Percentiles rank a stretch among this genome's conserved stretches.
Evolutionary conservation across 37 sponge, comb jelly and placozoan genomes (phyloP).

Genomic region (Petrosia ficiformis): DNA sequence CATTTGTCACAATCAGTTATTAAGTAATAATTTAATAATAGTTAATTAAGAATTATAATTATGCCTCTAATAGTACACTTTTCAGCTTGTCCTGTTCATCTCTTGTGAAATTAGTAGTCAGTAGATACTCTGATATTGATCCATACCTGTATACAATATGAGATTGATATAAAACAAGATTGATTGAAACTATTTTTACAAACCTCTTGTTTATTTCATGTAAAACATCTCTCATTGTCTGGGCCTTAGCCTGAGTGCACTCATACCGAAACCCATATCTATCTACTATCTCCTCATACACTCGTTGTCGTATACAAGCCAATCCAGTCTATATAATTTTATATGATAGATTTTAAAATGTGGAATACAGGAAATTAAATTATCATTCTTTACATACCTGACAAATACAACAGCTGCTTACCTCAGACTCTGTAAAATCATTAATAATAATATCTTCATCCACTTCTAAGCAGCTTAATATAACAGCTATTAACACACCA

Average conservation of each 20-base stretch:
- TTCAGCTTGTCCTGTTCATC: constrained; percentile 69
- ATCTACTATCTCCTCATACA: constrained; percentile 60
- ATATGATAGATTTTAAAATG: background rate
- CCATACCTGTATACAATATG: constrained; percentile 57
- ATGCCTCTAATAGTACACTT: constrained; percentile 29
- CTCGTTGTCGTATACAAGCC: constrained; percentile 56
- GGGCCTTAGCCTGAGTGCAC: constrained; percentile 59
- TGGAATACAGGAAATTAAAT: background rate
- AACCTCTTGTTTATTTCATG: constrained; percentile 30
- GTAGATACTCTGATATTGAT: constrained; percentile 48
- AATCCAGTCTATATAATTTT: constrained; percentile 61
- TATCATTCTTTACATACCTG: background rate
- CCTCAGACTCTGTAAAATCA: constrained; percentile 80
- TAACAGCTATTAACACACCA: constrained; percentile 62
- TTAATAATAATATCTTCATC: constrained; percentile 65
- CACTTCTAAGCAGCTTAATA: constrained; percentile 68
- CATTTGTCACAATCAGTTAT: too few species aligned
- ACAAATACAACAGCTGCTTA: too few species aligned
- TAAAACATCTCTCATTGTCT: constrained; percentile 67
- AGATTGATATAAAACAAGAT: background rate
- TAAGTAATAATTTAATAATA: background rate
- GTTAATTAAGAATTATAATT: background rate
- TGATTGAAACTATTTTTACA: background rate
- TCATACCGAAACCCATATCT: constrained; percentile 72
- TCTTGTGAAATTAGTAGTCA: constrained; percentile 63